Percentiles rank a stretch among this genome's conserved stretches.
Conservation (phyloP, 2,888 invertebrate genomes). For the Amblyjoppa fuscipennis region DNA sequence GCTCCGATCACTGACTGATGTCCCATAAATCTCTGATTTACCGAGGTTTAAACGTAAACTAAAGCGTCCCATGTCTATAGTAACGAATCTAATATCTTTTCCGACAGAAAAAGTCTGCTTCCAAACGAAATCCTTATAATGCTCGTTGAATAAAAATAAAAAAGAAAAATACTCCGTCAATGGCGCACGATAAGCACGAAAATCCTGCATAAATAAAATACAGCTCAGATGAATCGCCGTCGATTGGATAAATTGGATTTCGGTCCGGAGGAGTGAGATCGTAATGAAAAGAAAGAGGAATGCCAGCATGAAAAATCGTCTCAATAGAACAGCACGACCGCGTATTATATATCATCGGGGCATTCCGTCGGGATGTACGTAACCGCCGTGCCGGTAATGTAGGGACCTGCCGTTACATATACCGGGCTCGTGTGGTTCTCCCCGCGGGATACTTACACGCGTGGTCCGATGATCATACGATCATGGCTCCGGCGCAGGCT, state of each 20-base stretch:
- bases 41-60: too few relatives aligned
- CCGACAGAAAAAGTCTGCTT: too few relatives aligned
- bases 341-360: conserved; percentile 71
- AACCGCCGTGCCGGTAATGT: conserved; percentile 1
- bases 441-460: conserved; percentile 57
- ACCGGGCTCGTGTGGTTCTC: conserved; percentile 32
- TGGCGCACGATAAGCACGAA: background rate
- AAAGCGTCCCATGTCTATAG: too few relatives aligned
- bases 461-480: conserved; percentile 38
- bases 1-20: too few relatives aligned
- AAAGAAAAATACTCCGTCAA: background rate
- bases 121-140: background rate
- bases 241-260: conserved; percentile 42
- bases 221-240: conserved; percentile 23
- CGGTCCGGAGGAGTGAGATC: background rate
- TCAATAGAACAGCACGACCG: conserved; percentile 68
- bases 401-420: conserved; percentile 5
- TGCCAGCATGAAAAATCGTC: conserved; percentile 64
- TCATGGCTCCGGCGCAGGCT: conserved; percentile 29
- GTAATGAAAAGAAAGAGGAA: conserved; percentile 13
- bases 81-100: too few relatives aligned
- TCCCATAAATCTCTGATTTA: too few relatives aligned
- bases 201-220: conserved; percentile 16
- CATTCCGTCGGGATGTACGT: conserved; percentile 40
- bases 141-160: background rate